Conservation (phyloP, 2,113 vertebrate genomes). For the mouse (Mus musculus) region DNA sequence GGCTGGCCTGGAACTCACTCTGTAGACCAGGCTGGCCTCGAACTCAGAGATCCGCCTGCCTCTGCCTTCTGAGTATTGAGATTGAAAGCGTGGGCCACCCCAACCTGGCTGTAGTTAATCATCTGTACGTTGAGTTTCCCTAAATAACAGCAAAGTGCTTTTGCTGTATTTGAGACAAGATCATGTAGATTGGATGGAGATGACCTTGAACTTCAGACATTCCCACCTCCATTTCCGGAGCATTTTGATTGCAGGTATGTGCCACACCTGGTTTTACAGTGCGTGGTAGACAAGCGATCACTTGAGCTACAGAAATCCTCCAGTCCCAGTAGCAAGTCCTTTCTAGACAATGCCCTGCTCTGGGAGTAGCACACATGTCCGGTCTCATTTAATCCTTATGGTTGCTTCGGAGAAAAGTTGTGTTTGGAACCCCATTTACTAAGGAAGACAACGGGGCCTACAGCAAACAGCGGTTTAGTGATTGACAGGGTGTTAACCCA, state of each 20-base stretch:
- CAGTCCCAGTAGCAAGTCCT: not conserved
- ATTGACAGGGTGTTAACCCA: not conserved
- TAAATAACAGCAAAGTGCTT: not conserved
- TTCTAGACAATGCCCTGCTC: not conserved
- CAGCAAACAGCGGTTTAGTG: not conserved
- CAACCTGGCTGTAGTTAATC: not conserved
- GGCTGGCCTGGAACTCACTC: not conserved
- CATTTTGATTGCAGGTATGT: not conserved
- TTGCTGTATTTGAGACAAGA: not conserved
- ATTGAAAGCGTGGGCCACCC: not conserved
- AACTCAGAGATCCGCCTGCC: not conserved
- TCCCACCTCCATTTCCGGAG: not conserved
- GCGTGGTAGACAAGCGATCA: not conserved
- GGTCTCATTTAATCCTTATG: not conserved
- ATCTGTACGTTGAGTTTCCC: not conserved
- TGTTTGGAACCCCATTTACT: not conserved
- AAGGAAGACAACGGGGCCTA: not conserved
- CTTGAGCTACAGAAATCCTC: not conserved
- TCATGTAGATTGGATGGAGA: not conserved
- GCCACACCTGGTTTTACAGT: not conserved
- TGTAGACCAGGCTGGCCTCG: not conserved
- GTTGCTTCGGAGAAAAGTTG: not conserved
- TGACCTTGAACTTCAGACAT: not conserved
- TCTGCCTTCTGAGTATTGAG: not conserved
- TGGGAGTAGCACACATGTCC: fast-evolving